These are phyloP conservation scores for Cydia fagiglandana DNA, from an alignment of 1,140 invertebrate species.

Conservation along the genomic window DNA sequence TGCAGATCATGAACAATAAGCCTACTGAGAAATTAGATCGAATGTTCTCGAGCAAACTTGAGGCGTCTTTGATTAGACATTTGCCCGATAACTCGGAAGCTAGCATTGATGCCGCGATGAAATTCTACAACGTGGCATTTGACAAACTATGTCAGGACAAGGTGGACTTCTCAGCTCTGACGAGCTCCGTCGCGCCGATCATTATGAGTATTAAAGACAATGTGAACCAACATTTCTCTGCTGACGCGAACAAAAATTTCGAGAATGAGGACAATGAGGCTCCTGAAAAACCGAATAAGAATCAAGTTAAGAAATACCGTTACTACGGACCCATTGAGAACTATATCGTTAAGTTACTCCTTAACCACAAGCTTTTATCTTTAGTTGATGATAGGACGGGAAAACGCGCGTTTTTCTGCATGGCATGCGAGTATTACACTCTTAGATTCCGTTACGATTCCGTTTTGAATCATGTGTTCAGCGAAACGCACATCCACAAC, in stretches of 20 bases:
- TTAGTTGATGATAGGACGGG: conserved; percentile 71
- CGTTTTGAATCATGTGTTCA: conserved; percentile 70
- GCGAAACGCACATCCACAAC: conserved; percentile 67
- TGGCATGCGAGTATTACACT: conserved; percentile 72
- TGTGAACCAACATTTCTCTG: conserved; percentile 69
- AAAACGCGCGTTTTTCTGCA: conserved; percentile 72
- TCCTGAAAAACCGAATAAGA: conserved; percentile 62
- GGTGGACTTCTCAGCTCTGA: conserved; percentile 62
- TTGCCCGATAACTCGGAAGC: conserved; percentile 69
- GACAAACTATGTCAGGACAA: conserved; percentile 62
- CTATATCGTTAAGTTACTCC: conserved; percentile 59
- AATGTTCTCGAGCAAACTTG: conserved; percentile 55
- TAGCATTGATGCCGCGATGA: conserved; percentile 60
- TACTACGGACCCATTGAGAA: conserved; percentile 71
- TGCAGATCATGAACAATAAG: conserved; percentile 54
- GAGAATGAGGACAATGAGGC: conserved; percentile 68
- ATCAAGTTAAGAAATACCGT: conserved; percentile 68
- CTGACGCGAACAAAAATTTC: conserved; percentile 66
- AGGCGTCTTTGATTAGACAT: conserved; percentile 52
- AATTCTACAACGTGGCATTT: conserved; percentile 58
- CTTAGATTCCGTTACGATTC: conserved; percentile 71
- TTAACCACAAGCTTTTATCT: conserved; percentile 66
- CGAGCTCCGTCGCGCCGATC: conserved; percentile 69
- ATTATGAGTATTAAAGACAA: conserved; percentile 76
- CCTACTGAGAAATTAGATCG: conserved; percentile 61